Evolutionary conservation across 2,797 vertebrate genomes (phyloP), one percentile per base, ranked within the genome.

Genomic region (Schizopygopsis malacanthus): DNA sequence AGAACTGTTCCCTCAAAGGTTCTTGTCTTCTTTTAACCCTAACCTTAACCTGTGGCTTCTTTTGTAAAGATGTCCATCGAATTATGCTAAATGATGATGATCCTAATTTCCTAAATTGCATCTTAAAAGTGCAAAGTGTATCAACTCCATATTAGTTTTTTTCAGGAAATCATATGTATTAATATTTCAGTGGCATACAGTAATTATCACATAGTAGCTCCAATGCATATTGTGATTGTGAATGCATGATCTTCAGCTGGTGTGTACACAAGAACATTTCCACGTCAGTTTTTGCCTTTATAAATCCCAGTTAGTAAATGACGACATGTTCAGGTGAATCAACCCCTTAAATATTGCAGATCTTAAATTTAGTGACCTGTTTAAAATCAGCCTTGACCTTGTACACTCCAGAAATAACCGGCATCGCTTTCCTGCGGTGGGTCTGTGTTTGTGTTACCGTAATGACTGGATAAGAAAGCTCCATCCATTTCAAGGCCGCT

Each of bases 401-500:
- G 18, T 22, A 20, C 20, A 20, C 22, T 70, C 18, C 37, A 41
- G 37, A 70, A 65, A 65, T 65, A 65, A 33, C 28, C 2, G 7
- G 63, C 63, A 67, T 67, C 6, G 20, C 28, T 37, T 76, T 76
- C 10, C 39, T 71, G 69, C 39, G 13, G 12, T 28, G n/a, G 47
- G 50, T n/a, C 7, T 25, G 76, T 63, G 77, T 79, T 63, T 79
- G 77, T 61, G 56, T 63, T 1, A 63, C 13, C 0, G 76, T 43
- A 25, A 43, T 61, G 11, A 18, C 16, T 28, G 85, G 54, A 78
- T 79, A 7, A 43, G 33, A 52, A 47, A 39, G 9, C 61, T 78
- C 54, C 39, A 56, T 77, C 50, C 50, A 85, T 85, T 70, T 80
- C 33, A 79, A 37, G 92, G 92, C 91, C 90, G 86, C 90, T 88